Evolutionary conservation across 2,888 invertebrate genomes (phyloP).

Genomic region (Yponomeuta cagnagella): DNA sequence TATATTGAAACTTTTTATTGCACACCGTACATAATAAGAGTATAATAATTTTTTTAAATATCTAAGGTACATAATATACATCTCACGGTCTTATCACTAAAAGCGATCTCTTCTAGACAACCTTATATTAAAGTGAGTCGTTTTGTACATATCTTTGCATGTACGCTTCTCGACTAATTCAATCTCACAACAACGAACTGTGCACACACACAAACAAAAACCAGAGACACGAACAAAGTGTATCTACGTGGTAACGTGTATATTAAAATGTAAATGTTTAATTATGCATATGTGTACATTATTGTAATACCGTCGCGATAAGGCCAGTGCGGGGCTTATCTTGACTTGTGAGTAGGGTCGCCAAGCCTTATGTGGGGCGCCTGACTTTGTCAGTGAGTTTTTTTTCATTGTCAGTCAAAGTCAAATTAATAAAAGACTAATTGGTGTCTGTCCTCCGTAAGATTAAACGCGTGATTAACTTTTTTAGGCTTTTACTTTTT

Average conservation of each 20-base stretch:
- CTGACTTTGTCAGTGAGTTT: neutral
- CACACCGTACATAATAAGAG: no score
- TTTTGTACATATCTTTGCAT: no score
- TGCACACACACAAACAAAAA: no score
- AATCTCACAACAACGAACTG: neutral
- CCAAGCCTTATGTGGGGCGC: neutral
- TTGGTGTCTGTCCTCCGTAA: neutral
- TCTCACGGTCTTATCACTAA: no score
- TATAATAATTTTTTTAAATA: no score
- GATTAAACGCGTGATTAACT: no score
- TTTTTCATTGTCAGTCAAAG: neutral
- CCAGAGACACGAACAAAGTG: neutral
- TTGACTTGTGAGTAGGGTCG: conserved; percentile 10
- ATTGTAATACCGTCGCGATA: conserved; percentile 10
- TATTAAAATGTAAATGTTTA: conserved; percentile 8
- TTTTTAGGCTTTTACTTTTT: no score
- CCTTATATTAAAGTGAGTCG: no score
- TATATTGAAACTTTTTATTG: no score
- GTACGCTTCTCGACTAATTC: no score
- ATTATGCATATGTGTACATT: conserved; percentile 7
- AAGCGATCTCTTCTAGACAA: no score
- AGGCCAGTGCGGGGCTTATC: conserved; percentile 11
- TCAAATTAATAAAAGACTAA: neutral
- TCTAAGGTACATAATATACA: no score
- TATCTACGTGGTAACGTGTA: neutral